phyloP scores from a whole-genome alignment of 2,797 vertebrate species.

The Glossophaga mutica region DNA sequence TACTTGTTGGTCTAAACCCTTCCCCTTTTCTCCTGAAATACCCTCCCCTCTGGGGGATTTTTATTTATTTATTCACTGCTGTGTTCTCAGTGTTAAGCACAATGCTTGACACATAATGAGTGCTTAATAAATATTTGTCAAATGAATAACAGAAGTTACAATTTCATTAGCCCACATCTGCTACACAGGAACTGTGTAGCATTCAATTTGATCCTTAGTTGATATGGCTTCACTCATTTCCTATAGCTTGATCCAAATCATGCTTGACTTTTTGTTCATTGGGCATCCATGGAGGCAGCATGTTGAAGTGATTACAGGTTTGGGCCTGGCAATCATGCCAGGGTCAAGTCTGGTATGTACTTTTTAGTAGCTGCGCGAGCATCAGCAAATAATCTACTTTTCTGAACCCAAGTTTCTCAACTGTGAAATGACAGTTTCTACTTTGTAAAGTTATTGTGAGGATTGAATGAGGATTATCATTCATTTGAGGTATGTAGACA shows the following conservation, averaged over 20 bases:
- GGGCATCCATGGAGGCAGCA: background rate
- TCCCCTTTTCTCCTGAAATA: too few relatives aligned
- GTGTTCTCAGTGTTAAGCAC: background rate
- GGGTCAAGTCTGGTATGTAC: background rate
- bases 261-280: background rate
- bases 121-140: slow-evolving; percentile 8
- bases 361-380: background rate
- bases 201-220: background rate
- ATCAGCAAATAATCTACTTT: background rate
- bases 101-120: background rate
- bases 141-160: background rate
- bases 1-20: too few relatives aligned
- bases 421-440: background rate
- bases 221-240: background rate
- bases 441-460: background rate
- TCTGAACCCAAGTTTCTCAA: background rate
- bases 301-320: background rate
- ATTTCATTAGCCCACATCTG: background rate
- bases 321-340: background rate
- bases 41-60: too few relatives aligned
- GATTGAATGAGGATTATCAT: background rate
- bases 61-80: background rate
- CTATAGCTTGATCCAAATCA: background rate
- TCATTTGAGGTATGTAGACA: background rate
- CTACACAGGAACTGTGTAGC: background rate